Base-by-base conservation (phyloP, 2,113 vertebrate genomes). In the Prunella himalayana region DNA sequence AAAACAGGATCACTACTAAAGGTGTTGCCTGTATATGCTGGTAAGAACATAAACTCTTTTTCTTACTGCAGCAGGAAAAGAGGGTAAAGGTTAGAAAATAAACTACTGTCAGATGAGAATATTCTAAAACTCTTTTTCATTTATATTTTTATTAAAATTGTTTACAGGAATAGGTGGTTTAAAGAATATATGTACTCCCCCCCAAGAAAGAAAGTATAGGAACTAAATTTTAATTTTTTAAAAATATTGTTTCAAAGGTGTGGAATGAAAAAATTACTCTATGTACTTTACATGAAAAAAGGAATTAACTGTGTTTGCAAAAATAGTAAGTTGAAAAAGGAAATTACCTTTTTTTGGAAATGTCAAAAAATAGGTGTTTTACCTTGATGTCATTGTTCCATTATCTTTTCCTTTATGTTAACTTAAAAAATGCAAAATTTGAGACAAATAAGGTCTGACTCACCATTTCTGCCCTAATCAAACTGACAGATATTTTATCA, bases 121-220 rank as follows among this genome's bases (percentile, higher is more conserved):
- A 70, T 49, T 4, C 10, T 44, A 56, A 65, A 80, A 22, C 3
- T 47, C 5, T 18, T 63, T 6, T 59, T 57, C 17, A 6, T 30
- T 44, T 57, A 13, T 30, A 18, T 75, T 87, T 84, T 70, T 78
- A 63, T 30, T 71, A 4, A 16, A 63, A 20, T 39, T 59, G 0
- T 64, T 53, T 42, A 37, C 8, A 64, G 6, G 8, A 76, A 24
- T 15, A 35, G 1, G 1, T 79, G 4, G 0, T 50, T 70, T 90
- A 37, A 59, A 70, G 2, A 37, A 27, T 35, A 24, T 19, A 3
- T 39, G 57, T 68, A 60, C 14, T 57, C 2, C 23, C 8, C 4
- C 2, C 1, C 1, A 2, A 11, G 11, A 37, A 31, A 25, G 1
- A 3, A 30, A 9, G 3, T 10, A 18, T 7, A 20, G 1, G 3